Evolutionary conservation across 2,888 invertebrate genomes (phyloP).

Genomic region (Campaea margaritaria): DNA sequence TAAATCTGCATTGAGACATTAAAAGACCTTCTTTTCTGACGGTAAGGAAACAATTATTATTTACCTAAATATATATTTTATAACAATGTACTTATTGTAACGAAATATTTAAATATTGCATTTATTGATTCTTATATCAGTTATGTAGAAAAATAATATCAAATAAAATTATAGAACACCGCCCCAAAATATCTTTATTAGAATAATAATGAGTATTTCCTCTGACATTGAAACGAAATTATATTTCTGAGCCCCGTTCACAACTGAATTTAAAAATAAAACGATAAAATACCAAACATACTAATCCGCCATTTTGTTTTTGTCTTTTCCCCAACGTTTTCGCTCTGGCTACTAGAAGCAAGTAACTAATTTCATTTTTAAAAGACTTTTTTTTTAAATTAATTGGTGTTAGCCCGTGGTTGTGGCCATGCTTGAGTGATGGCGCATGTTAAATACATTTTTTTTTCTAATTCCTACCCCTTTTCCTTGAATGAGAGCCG

Average conservation of each 20-base stretch:
- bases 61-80: no score
- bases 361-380: conserved; percentile 72
- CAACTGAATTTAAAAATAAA: conserved; percentile 43
- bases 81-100: no score
- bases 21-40: no score
- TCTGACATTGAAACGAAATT: background rate
- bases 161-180: conserved; percentile 20
- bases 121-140: background rate
- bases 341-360: conserved; percentile 86
- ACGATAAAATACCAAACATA: conserved; percentile 43
- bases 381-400: conserved; percentile 39
- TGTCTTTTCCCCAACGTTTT: conserved; percentile 68
- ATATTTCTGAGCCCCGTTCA: conserved; percentile 16
- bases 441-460: conserved; percentile 39
- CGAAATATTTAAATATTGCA: no score
- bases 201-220: no score
- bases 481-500: conserved; percentile 73
- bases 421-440: conserved; percentile 40
- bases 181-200: conserved; percentile 1
- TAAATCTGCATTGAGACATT: no score
- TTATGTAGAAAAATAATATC: background rate
- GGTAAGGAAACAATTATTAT: no score
- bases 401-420: conserved; percentile 74
- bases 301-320: conserved; percentile 64
- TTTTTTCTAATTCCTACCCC: conserved; percentile 46